Conservation (phyloP, 2,888 invertebrate genomes). For the Pachymerium ferrugineum region DNA sequence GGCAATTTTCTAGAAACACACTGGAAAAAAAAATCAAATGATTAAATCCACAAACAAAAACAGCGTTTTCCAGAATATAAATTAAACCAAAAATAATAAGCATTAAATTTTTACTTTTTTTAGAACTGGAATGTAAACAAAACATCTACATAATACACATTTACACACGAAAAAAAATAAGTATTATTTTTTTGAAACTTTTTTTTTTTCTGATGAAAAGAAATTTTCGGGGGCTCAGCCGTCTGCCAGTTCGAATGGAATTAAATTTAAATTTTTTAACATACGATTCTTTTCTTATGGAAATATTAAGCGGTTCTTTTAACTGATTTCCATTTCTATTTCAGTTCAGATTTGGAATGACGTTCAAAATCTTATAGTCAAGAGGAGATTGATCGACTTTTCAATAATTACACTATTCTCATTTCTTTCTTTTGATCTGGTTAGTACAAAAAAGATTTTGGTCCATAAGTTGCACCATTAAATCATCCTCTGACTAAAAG, state of each 20-base stretch:
- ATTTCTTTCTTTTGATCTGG: neutral
- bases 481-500: neutral
- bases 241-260: neutral
- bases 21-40: neutral
- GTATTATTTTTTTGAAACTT: neutral
- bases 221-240: neutral
- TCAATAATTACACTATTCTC: neutral
- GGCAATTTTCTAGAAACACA: neutral
- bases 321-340: neutral
- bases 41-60: neutral
- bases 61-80: neutral
- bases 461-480: neutral
- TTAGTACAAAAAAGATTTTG: no score
- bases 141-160: neutral
- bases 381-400: neutral
- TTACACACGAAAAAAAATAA: neutral
- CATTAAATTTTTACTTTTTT: neutral
- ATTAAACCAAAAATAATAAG: neutral
- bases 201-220: neutral
- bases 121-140: conserved; percentile 9
- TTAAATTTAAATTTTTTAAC: neutral
- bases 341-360: neutral
- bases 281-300: neutral
- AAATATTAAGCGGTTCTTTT: neutral
- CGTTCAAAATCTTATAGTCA: neutral